A percentile compares a stretch with the other conserved stretches of the same genome.
These are phyloP conservation scores for Misgurnus mizolepis DNA, from an alignment of 2,113 vertebrate species.

Conservation along the genomic window DNA sequence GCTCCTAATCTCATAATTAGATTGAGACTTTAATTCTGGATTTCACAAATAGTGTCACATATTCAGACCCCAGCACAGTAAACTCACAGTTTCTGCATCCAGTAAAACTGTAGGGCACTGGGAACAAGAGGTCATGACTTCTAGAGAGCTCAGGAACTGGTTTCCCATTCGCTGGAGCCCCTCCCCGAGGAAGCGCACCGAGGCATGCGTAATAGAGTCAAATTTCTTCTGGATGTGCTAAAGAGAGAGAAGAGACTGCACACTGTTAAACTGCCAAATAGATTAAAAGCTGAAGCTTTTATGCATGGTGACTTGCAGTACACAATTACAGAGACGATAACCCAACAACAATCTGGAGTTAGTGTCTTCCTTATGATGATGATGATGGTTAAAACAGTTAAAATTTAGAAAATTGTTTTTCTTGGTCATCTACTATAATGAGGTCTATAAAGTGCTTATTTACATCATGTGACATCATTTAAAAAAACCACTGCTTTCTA, in stretches of 20 bases:
- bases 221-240: conserved; percentile 92
- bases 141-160: conserved; percentile 91
- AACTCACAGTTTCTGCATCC: conserved; percentile 95
- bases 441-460: too few species aligned
- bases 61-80: background rate
- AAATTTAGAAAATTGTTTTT: too few species aligned
- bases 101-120: conserved; percentile 95
- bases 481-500: too few species aligned
- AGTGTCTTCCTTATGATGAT: too few species aligned
- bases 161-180: conserved; percentile 91
- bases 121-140: conserved; percentile 90
- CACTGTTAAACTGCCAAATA: background rate
- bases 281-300: background rate
- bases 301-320: background rate
- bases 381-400: background rate
- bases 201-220: conserved; percentile 86
- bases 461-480: too few species aligned
- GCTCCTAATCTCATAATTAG: too few species aligned
- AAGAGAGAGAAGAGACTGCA: conserved; percentile 20
- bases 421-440: too few species aligned
- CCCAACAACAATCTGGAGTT: background rate
- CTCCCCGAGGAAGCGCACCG: conserved; percentile 87
- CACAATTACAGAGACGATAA: too few species aligned
- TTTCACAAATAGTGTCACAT: too few species aligned
- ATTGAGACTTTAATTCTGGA: too few species aligned